Base-by-base conservation (phyloP, 2,888 invertebrate species). In the Caradrina clavipalpis region DNA sequence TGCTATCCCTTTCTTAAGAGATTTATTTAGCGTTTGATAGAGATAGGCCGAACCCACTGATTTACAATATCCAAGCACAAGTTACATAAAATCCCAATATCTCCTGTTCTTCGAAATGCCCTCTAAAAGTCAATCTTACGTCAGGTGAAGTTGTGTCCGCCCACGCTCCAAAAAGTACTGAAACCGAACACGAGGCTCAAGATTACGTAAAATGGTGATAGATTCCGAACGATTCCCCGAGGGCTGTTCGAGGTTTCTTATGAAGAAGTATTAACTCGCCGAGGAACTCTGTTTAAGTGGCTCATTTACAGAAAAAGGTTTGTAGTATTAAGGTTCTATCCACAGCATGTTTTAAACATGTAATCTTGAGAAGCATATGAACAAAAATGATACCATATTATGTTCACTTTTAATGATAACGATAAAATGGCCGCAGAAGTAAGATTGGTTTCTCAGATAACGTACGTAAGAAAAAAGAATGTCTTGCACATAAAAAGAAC, bases 201-300 rank as follows among this genome's bases (percentile, higher is more conserved):
- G 81, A 81, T 85, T 81, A 80, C 81, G 74, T 80, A 84, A 82
- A 76, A 80, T 66, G 75, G 74, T 78, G 80, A 83, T 80, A 83
- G 76, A 85, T 86, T 81, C 75, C 63, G 53, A 64, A 69, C 70
- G 62, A 67, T 74, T 76, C 75, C 81, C 78, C 64, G 49, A 56
- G 83, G 82, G 72, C 62, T 73, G 51, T 75, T 77, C 64, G 73
- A 75, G 60, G 79, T 79, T 81, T 78, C 68, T 69, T 81, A 75
- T 64, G 59, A 78, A 80, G 62, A 75, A 78, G 66, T 77, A 80
- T 80, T 77, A 69, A 76, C 76, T 69, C 70, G 61, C 61, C 65
- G 50, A 68, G 39, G 67, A 79, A 79, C 63, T 76, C 65, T 55
- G 65, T 64, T 72, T 68, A 70, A 82, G 78, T 72, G 71, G 63